Evolutionary conservation across 2,888 invertebrate genomes (phyloP).

Genomic region (Apamea sordens): DNA sequence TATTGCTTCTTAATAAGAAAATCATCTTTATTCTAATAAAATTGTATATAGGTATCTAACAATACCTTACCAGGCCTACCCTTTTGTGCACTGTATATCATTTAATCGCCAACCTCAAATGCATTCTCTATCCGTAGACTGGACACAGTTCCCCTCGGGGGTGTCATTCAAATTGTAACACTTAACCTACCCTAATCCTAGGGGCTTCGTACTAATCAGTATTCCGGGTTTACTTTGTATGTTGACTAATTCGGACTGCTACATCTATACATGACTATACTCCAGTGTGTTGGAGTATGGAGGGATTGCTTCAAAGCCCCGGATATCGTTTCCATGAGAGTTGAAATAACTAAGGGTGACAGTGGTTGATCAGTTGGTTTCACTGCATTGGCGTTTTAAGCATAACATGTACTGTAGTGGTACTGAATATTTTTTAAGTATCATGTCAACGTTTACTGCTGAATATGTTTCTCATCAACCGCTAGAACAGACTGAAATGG

Average conservation of each 20-base stretch:
- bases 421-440: neutral
- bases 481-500: neutral
- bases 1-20: neutral
- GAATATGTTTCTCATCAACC: neutral
- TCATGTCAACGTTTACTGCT: neutral
- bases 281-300: neutral
- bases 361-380: slow-evolving; percentile 23
- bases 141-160: neutral
- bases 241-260: slow-evolving; percentile 24
- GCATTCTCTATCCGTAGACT: neutral
- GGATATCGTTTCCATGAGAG: neutral
- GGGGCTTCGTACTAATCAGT: slow-evolving; percentile 41
- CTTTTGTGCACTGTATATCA: neutral
- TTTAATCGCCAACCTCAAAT: neutral
- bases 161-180: slow-evolving; percentile 29
- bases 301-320: slow-evolving; percentile 4
- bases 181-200: slow-evolving; percentile 37
- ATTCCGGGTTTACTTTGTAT: slow-evolving; percentile 33
- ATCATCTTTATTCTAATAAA: neutral
- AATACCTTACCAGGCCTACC: neutral
- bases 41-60: neutral
- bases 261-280: neutral
- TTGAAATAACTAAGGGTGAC: slow-evolving; percentile 8
- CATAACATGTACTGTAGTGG: neutral
- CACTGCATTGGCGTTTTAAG: neutral